Evolutionary conservation across 2,888 invertebrate species (phyloP).

Genomic region (Ophion costatus): DNA sequence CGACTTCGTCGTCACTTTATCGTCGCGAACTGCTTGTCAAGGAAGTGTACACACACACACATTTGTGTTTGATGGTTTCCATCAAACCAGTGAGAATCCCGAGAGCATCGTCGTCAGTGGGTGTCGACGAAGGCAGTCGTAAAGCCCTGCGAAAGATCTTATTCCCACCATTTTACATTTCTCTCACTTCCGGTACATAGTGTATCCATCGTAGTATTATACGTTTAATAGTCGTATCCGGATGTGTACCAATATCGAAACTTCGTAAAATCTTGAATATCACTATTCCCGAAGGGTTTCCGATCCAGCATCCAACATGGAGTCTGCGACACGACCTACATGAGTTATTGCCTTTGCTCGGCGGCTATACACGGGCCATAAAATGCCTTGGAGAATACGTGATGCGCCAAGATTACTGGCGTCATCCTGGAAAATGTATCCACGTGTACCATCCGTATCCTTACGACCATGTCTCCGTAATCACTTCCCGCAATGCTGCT

Average conservation of each 20-base stretch:
- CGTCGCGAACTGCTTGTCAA: conserved; percentile 26
- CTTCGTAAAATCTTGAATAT: conserved; percentile 48
- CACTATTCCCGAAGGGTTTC: conserved; percentile 39
- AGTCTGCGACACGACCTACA: conserved; percentile 23
- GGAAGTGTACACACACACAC: neutral
- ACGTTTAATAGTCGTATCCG: neutral
- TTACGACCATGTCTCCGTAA: conserved; percentile 40
- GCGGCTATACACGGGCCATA: conserved; percentile 49
- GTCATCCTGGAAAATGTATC: conserved; percentile 41
- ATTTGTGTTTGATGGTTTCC: neutral
- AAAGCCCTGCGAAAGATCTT: conserved; percentile 14
- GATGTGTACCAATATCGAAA: conserved; percentile 5
- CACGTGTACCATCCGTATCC: conserved; percentile 21
- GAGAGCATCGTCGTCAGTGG: conserved; percentile 2
- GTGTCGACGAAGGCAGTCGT: conserved; percentile 26
- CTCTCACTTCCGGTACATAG: conserved; percentile 21
- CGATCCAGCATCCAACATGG: neutral
- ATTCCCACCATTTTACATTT: conserved; percentile 21
- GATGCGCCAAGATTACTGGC: conserved; percentile 65
- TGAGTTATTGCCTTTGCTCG: conserved; percentile 56
- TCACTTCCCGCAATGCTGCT: neutral
- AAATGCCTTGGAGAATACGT: conserved; percentile 60
- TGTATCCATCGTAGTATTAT: conserved; percentile 1
- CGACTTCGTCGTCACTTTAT: conserved; percentile 59
- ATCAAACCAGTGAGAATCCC: conserved; percentile 17